phyloP scores from a whole-genome alignment of 2,113 vertebrate species.

The Syngnathoides biaculeatus region DNA sequence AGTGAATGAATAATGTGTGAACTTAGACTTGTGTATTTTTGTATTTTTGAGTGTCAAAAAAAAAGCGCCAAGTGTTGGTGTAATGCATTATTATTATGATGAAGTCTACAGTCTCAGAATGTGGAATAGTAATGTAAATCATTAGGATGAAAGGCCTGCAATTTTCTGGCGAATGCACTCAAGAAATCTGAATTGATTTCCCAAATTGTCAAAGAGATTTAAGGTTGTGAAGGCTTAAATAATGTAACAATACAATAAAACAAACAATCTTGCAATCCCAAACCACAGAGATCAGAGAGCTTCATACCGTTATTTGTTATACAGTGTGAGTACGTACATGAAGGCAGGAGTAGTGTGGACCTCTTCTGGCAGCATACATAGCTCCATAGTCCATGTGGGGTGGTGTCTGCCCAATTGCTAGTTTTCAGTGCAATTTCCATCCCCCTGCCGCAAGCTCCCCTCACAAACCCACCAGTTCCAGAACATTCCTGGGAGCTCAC shows the following conservation, averaged over 20 bases:
- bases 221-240: background rate
- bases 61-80: no score
- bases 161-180: background rate
- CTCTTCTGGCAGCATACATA: constrained; percentile 77
- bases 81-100: no score
- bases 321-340: constrained; percentile 60
- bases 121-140: background rate
- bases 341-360: constrained; percentile 51
- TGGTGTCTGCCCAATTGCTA: constrained; percentile 46
- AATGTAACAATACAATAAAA: background rate
- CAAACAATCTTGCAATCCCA: background rate
- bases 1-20: no score
- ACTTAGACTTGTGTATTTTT: no score
- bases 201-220: background rate
- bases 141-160: background rate
- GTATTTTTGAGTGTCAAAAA: no score
- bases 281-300: background rate
- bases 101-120: background rate
- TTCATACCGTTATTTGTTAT: background rate
- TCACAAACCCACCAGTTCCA: constrained; percentile 31
- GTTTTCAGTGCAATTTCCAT: constrained; percentile 35
- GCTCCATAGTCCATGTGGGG: constrained; percentile 54
- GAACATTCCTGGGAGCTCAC: constrained; percentile 47
- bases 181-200: constrained; percentile 9
- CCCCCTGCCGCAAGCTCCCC: constrained; percentile 13